Conservation (phyloP, 2,888 invertebrate species). For the Trachelus iudaicus region DNA sequence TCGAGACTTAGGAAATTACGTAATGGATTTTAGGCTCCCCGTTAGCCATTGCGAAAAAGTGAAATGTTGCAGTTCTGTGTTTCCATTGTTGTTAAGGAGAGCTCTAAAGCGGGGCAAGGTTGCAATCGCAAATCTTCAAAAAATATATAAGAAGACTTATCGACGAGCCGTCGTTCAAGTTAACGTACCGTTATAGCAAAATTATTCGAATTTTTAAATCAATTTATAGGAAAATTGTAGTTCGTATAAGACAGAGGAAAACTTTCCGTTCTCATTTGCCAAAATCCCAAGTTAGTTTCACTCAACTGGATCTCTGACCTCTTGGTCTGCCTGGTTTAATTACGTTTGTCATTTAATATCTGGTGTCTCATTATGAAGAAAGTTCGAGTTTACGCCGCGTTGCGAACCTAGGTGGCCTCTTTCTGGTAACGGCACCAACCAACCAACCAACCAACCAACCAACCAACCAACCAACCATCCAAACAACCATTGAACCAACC, state of each 20-base stretch:
- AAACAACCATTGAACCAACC: constrained; percentile 27
- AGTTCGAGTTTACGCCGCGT: constrained; percentile 50
- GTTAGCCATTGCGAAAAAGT: constrained; percentile 57
- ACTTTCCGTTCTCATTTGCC: background rate
- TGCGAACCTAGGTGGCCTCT: constrained; percentile 59
- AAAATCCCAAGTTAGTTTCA: background rate
- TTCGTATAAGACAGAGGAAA: background rate
- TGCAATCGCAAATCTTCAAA: constrained; percentile 37
- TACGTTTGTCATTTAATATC: constrained; percentile 58
- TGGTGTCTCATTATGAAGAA: constrained; percentile 56
- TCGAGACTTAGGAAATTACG: constrained; percentile 51
- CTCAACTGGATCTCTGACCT: constrained; percentile 44
- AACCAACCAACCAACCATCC: constrained; percentile 26
- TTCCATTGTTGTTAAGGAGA: constrained; percentile 46
- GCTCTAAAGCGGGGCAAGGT: constrained; percentile 51
- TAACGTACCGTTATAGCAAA: background rate
- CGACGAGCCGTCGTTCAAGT: background rate
- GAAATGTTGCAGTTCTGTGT: constrained; percentile 53
- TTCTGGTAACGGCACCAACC: constrained; percentile 61
- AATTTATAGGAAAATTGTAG: background rate
- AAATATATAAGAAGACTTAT: constrained; percentile 12
- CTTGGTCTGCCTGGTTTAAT: constrained; percentile 53
- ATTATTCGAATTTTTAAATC: background rate
- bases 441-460: no score
- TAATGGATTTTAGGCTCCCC: constrained; percentile 54